phyloP scores from a whole-genome alignment of 2,888 invertebrate genomes.

The Macropis europaea region DNA sequence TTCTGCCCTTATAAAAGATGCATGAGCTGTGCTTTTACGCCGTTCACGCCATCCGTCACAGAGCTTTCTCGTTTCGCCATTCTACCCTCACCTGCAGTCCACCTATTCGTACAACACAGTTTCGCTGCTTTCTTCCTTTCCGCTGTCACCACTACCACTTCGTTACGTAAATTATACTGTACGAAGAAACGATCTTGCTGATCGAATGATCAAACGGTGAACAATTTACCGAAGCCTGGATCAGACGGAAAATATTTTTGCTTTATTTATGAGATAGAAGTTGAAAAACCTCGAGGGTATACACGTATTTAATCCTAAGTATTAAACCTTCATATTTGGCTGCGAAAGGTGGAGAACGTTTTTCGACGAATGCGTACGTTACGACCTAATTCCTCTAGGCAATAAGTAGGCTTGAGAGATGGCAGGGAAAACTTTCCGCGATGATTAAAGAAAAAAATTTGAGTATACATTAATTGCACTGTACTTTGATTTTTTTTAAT shows the following conservation, averaged over 20 bases:
- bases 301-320: too few relatives aligned
- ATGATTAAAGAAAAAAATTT: not conserved
- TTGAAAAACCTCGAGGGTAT: too few relatives aligned
- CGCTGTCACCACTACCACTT: not conserved
- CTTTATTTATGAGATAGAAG: too few relatives aligned
- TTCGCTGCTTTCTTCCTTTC: not conserved
- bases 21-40: conserved; percentile 54
- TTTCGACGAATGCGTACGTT: not conserved
- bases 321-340: too few relatives aligned
- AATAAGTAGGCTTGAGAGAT: too few relatives aligned
- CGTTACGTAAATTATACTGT: conserved; percentile 20
- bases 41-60: conserved; percentile 39
- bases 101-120: not conserved
- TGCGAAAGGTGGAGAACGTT: not conserved
- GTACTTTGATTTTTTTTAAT: too few relatives aligned
- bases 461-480: too few relatives aligned
- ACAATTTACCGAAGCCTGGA: too few relatives aligned
- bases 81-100: conserved; percentile 5
- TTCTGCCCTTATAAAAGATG: conserved; percentile 63
- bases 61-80: conserved; percentile 47
- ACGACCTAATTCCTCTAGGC: not conserved
- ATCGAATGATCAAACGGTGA: conserved; percentile 13
- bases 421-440: not conserved
- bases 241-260: not conserved
- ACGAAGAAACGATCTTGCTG: not conserved